These are phyloP conservation scores for Gibbula magus DNA, from an alignment of 2,888 invertebrate genomes.

Conservation along the genomic window DNA sequence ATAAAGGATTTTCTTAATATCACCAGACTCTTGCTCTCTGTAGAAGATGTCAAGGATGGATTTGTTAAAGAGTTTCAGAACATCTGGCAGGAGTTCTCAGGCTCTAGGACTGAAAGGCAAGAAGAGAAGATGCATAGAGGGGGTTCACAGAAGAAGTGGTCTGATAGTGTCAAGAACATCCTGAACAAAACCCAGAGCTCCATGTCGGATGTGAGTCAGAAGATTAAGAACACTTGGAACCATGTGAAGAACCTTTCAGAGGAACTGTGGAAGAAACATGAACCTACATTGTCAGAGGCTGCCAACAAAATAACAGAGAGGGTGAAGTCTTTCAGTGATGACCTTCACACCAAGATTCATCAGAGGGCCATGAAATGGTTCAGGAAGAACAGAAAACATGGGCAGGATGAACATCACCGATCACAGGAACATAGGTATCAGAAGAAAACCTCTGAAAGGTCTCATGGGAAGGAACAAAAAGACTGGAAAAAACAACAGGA, in stretches of 20 bases:
- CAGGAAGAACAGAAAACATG: background rate
- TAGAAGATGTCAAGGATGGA: slow-evolving; percentile 13
- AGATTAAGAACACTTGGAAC: slow-evolving; percentile 41
- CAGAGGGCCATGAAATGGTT: slow-evolving; percentile 18
- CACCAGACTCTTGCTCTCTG: background rate
- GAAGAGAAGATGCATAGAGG: background rate
- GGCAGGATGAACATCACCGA: background rate
- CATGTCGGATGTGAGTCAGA: slow-evolving; percentile 40
- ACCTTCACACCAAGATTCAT: slow-evolving; percentile 7
- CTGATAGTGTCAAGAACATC: slow-evolving; percentile 38
- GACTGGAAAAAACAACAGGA: background rate
- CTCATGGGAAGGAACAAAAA: background rate
- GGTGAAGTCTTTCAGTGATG: slow-evolving; percentile 14
- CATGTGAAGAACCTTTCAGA: slow-evolving; percentile 47
- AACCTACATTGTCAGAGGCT: slow-evolving; percentile 35
- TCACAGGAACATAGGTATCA: background rate
- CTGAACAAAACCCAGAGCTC: slow-evolving; percentile 41
- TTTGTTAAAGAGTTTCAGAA: slow-evolving; percentile 8
- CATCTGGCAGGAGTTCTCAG: background rate
- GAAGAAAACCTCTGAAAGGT: background rate
- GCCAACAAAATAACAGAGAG: slow-evolving; percentile 31
- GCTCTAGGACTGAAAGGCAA: background rate
- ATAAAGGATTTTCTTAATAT: background rate
- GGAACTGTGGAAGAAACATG: slow-evolving; percentile 46
- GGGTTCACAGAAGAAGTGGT: slow-evolving; percentile 31